Percentiles rank a stretch among this genome's conserved stretches.
Evolutionary conservation across 2,797 vertebrate genomes (phyloP).

Genomic region (Micrastur ruficollis): DNA sequence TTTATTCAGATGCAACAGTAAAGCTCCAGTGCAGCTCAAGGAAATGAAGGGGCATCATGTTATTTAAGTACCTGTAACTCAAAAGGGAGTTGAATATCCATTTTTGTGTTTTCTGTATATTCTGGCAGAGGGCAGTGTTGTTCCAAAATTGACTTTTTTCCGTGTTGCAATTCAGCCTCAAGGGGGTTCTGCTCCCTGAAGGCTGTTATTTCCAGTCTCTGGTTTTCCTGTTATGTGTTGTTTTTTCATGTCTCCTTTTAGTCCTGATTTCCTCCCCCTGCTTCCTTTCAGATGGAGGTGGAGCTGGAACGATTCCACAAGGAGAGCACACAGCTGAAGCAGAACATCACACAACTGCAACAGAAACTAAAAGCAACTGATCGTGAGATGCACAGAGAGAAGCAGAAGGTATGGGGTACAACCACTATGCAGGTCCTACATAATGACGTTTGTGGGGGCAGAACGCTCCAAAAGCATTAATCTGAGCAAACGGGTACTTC

Average conservation of each 20-base stretch:
- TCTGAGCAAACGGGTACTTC: not conserved
- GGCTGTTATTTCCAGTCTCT: not conserved
- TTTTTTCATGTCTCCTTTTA: not conserved
- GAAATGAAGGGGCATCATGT: not conserved
- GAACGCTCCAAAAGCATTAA: not conserved
- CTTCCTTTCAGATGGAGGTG: slow-evolving; percentile 82
- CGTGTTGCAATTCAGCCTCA: not conserved
- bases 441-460: not conserved
- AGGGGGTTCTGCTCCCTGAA: not conserved
- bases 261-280: not conserved
- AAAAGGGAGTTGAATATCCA: not conserved
- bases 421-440: not conserved
- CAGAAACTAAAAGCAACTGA: slow-evolving; percentile 83
- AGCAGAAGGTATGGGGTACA: slow-evolving; percentile 77
- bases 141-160: not conserved
- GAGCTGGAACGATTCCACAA: slow-evolving; percentile 82
- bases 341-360: slow-evolving; percentile 79
- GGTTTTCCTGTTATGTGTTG: not conserved
- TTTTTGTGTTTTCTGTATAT: not conserved
- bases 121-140: slow-evolving; percentile 59
- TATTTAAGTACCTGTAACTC: not conserved
- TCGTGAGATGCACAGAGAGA: slow-evolving; percentile 80
- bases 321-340: slow-evolving; percentile 82
- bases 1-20: not conserved
- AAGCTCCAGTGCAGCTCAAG: not conserved